Evolutionary conservation across 1,140 invertebrate species (phyloP).

Genomic region (Drosophila nannoptera): DNA sequence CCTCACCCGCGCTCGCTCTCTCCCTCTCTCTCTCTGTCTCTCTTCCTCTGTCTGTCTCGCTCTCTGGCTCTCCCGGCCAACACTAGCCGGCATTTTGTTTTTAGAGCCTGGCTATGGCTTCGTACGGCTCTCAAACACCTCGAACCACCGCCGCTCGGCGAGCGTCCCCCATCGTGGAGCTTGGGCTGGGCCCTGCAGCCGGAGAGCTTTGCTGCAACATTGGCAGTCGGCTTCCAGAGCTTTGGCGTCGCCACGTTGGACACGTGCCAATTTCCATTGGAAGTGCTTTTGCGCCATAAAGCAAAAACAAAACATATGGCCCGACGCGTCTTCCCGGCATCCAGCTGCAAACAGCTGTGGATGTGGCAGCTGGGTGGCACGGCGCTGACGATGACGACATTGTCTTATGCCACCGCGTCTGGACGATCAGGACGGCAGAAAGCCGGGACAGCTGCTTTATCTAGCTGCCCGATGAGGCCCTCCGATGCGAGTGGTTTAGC

Average conservation of each 20-base stretch:
- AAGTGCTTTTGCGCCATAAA: slow-evolving; percentile 48
- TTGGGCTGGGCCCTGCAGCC: slow-evolving; percentile 14
- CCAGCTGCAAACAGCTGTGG: slow-evolving; percentile 50
- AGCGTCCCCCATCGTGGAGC: neutral
- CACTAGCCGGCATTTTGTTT: slow-evolving; percentile 46
- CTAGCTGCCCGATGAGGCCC: slow-evolving; percentile 15
- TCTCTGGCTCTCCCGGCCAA: neutral
- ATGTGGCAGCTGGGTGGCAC: neutral
- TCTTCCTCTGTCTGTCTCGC: neutral
- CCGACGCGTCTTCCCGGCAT: slow-evolving; percentile 43
- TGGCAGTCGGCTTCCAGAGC: slow-evolving; percentile 36
- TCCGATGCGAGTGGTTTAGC: neutral
- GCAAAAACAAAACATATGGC: slow-evolving; percentile 56
- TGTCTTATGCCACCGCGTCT: slow-evolving; percentile 33
- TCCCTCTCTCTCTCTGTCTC: neutral
- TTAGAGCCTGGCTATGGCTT: slow-evolving; percentile 23
- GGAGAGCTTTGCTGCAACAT: slow-evolving; percentile 43
- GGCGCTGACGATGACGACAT: slow-evolving; percentile 20
- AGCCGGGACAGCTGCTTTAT: slow-evolving; percentile 31
- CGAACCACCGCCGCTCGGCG: too few species aligned
- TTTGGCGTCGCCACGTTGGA: slow-evolving; percentile 33
- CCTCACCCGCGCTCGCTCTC: neutral
- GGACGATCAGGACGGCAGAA: slow-evolving; percentile 9
- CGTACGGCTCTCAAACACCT: slow-evolving; percentile 13
- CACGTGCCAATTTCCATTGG: slow-evolving; percentile 63